These are phyloP conservation scores for Bembecia ichneumoniformis DNA, from an alignment of 2,888 invertebrate genomes.

Conservation along the genomic window DNA sequence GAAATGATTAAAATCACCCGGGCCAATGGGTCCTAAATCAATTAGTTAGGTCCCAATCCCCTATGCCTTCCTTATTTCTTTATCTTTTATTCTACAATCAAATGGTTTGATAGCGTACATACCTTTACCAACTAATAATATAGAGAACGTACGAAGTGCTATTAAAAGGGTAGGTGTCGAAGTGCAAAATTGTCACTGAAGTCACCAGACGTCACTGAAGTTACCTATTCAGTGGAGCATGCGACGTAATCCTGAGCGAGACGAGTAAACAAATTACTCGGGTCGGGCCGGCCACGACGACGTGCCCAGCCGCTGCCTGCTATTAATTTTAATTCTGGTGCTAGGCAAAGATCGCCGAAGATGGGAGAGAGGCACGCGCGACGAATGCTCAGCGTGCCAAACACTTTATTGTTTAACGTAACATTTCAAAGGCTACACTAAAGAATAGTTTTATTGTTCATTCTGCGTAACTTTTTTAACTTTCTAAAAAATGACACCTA, in stretches of 20 bases:
- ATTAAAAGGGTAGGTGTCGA: neutral
- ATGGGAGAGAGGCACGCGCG: constrained; percentile 57
- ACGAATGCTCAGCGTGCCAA: constrained; percentile 11
- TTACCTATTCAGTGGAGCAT: constrained; percentile 64
- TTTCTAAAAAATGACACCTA: too few relatives aligned
- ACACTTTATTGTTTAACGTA: neutral
- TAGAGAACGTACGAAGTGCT: too few relatives aligned
- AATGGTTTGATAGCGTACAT: too few relatives aligned
- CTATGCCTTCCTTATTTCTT: too few relatives aligned
- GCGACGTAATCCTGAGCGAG: constrained; percentile 64
- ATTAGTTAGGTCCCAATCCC: too few relatives aligned
- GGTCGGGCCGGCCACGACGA: constrained; percentile 40
- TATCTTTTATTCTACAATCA: too few relatives aligned
- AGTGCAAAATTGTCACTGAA: constrained; percentile 15
- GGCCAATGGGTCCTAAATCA: too few relatives aligned
- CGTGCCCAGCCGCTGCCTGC: constrained; percentile 39
- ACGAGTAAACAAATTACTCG: constrained; percentile 69
- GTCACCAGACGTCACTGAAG: constrained; percentile 57
- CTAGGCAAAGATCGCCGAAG: constrained; percentile 58
- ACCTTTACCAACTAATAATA: too few relatives aligned
- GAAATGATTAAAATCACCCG: too few relatives aligned
- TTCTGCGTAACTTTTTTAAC: too few relatives aligned
- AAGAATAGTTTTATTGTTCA: too few relatives aligned
- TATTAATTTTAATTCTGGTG: constrained; percentile 70
- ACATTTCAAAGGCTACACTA: too few relatives aligned